Evolutionary conservation across 1,140 invertebrate genomes (phyloP).

Genomic region (Reticulitermes speratus): DNA sequence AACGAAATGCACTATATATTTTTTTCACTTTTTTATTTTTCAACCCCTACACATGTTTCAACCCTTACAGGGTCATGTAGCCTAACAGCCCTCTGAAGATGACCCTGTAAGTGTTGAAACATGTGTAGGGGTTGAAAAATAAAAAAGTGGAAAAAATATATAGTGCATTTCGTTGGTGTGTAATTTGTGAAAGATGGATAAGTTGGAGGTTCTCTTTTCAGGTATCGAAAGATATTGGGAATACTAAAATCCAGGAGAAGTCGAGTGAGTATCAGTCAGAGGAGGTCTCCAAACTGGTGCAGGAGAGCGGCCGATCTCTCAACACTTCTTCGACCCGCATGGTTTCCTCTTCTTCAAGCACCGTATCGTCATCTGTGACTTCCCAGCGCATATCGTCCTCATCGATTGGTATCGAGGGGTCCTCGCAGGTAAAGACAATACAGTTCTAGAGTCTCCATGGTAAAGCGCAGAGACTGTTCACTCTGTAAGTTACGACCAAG

Average conservation of each 20-base stretch:
- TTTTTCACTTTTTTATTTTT: too few relatives aligned
- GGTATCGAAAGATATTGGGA: not conserved
- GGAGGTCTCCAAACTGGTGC: not conserved
- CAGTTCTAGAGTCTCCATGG: not conserved
- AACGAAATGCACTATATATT: too few relatives aligned
- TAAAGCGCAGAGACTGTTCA: too few relatives aligned
- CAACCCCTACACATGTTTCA: too few relatives aligned
- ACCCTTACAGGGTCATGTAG: too few relatives aligned
- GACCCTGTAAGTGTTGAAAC: too few relatives aligned
- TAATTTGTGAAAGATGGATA: too few relatives aligned
- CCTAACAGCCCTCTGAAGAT: too few relatives aligned
- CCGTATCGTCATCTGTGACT: not conserved
- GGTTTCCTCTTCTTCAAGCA: not conserved
- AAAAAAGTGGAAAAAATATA: too few relatives aligned
- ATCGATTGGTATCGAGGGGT: not conserved
- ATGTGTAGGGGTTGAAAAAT: too few relatives aligned
- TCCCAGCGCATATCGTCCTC: not conserved
- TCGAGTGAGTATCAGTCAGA: not conserved
- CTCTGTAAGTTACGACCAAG: too few relatives aligned
- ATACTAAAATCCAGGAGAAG: not conserved
- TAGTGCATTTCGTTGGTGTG: too few relatives aligned
- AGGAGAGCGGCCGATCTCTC: not conserved
- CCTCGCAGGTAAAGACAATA: slow-evolving; percentile 1
- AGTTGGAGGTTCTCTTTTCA: not conserved
- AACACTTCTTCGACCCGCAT: not conserved